A percentile compares a stretch with the other conserved stretches of the same genome.
Conservation (phyloP, 2,888 invertebrate species). For the Heliconius cydno region DNA sequence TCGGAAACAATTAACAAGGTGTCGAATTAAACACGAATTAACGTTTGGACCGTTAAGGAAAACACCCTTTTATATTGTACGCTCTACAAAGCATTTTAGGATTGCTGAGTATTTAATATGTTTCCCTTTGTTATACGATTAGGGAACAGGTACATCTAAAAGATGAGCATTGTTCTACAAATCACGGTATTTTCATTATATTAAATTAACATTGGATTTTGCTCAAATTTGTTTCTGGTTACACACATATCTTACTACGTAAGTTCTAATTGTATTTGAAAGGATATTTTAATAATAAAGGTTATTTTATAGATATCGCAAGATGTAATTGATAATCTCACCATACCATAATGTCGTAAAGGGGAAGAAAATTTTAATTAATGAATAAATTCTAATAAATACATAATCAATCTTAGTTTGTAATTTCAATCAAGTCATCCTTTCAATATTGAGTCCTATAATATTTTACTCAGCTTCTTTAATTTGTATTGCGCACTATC, state of each 20-base stretch:
- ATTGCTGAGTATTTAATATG: constrained; percentile 82
- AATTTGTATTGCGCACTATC: constrained; percentile 44
- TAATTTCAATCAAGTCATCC: constrained; percentile 26
- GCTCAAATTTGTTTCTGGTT: background rate
- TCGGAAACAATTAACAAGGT: constrained; percentile 83
- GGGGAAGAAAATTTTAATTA: constrained; percentile 23
- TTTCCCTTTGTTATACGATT: constrained; percentile 76
- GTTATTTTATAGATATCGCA: constrained; percentile 5
- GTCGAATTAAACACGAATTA: constrained; percentile 84
- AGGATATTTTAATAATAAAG: background rate
- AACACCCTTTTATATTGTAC: constrained; percentile 82
- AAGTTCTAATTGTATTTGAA: background rate
- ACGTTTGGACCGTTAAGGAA: constrained; percentile 80
- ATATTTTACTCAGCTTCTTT: constrained; percentile 10
- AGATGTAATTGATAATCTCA: constrained; percentile 21
- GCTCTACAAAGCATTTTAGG: constrained; percentile 80
- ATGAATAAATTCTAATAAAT: constrained; percentile 18
- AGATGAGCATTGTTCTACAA: constrained; percentile 29
- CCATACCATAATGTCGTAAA: background rate
- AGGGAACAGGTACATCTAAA: constrained; percentile 48
- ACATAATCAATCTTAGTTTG: constrained; percentile 30
- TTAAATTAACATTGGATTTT: background rate
- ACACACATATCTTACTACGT: background rate
- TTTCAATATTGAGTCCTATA: constrained; percentile 19
- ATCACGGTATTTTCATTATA: constrained; percentile 26